Base-by-base conservation (phyloP, 1,140 invertebrate genomes). In the Lepidurus couesii region DNA sequence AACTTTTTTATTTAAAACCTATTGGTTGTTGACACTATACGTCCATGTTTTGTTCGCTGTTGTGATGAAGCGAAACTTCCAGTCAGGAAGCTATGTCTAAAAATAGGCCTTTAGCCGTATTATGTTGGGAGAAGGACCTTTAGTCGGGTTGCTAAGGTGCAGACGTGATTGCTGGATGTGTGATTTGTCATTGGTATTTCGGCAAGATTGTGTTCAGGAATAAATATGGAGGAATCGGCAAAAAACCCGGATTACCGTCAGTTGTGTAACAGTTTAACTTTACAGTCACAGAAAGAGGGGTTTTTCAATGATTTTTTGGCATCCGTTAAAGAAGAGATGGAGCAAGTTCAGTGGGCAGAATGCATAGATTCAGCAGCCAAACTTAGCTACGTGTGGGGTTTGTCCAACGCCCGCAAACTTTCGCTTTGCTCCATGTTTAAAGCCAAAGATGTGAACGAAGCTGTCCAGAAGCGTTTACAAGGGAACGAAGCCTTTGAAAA, bases 401-500 rank as follows among this genome's bases (percentile, higher is more conserved):
- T 65, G 53, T 21, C 53, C 3, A 65, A 16, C 53, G 53, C 53
- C 21, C 53, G 21, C 53, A 65, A 65, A 65, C 16, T 65, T 1
- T 65, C 53, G 53, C 53, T 65, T 21, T 65, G 53, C 53, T 1
- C 53, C 53, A 16, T 24, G 34, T 79, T 74, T 43, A 73, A 47
- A 44, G 87, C 86, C 47, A 96, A 96, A 85, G 87, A 89, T 84
- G 83, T 86, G 9, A 85, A 89, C 77, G 87, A 88, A 82, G 90
- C 93, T 1, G 84, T 88, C 24, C 84, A 87, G 77, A 84, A 91
- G 6, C 93, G 96, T 84, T 88, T 90, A 75, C 86, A 89, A 79
- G 95, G 94, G 21, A 96, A 96, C 83, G 87, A 87, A 74, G 89
- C 88, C 42, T 96, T 95, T 81, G 90, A 92, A 81, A 89, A 88